These are phyloP conservation scores for Triops cancriformis DNA, from an alignment of 1,140 invertebrate genomes.

Conservation along the genomic window DNA sequence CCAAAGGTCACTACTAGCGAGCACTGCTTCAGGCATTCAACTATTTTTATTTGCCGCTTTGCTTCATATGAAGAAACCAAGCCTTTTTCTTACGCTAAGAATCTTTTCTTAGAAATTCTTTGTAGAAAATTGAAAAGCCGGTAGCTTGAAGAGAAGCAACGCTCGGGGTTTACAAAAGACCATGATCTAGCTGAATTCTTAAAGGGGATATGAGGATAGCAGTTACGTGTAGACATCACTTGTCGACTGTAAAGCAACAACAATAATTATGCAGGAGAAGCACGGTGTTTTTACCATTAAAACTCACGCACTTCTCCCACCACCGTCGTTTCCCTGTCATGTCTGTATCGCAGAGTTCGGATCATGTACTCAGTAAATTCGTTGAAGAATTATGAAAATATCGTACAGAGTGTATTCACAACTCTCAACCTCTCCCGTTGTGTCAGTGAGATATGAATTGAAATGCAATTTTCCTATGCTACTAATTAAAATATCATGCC, in stretches of 20 bases:
- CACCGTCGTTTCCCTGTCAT: not conserved
- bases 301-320: no score
- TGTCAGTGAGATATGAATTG: not conserved
- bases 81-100: no score
- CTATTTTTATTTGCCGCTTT: no score
- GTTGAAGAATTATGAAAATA: not conserved
- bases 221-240: not conserved
- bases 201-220: no score
- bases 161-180: not conserved
- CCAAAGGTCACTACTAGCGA: not conserved
- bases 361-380: not conserved
- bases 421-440: no score
- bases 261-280: not conserved
- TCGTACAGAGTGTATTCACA: no score
- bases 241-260: not conserved
- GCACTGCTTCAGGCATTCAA: not conserved
- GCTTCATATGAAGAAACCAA: no score
- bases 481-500: not conserved
- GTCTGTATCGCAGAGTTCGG: not conserved
- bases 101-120: no score
- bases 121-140: not conserved
- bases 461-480: not conserved
- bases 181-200: not conserved
- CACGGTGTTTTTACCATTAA: not conserved
- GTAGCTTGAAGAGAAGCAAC: not conserved